These are phyloP conservation scores for Agonopterix alstromeriana DNA, from an alignment of 2,888 invertebrate species.

Conservation along the genomic window DNA sequence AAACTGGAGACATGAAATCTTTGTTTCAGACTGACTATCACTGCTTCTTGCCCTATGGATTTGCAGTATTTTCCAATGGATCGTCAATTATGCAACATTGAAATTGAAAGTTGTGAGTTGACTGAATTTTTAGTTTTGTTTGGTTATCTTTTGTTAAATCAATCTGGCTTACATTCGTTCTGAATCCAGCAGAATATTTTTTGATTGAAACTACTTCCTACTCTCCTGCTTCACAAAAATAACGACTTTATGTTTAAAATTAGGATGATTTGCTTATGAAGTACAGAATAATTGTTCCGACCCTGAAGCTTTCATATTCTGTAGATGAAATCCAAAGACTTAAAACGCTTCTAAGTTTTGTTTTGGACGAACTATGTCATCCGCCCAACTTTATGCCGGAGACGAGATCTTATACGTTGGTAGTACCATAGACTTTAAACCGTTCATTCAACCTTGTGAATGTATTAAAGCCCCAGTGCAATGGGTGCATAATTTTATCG, in stretches of 20 bases:
- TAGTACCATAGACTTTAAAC: conserved; percentile 28
- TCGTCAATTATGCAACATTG: conserved; percentile 94
- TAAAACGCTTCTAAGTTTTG: conserved; percentile 26
- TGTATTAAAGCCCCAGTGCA: conserved; percentile 63
- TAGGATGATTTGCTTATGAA: conserved; percentile 13
- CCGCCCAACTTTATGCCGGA: conserved; percentile 17
- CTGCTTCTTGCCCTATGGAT: conserved; percentile 97
- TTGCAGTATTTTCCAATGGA: conserved; percentile 98
- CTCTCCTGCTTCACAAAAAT: conserved; percentile 19
- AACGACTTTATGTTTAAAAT: conserved; percentile 15
- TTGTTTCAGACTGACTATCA: conserved; percentile 91
- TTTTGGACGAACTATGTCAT: conserved; percentile 15
- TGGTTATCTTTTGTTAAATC: background rate
- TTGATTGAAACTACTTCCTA: conserved; percentile 13
- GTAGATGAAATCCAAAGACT: conserved; percentile 29
- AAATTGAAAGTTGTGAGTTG: conserved; percentile 97
- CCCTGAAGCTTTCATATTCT: conserved; percentile 32
- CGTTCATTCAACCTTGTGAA: conserved; percentile 31
- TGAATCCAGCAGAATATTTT: conserved; percentile 8
- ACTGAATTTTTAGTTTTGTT: background rate
- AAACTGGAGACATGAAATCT: background rate
- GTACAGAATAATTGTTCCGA: conserved; percentile 20
- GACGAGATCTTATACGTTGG: conserved; percentile 26
- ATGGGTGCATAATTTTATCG: conserved; percentile 71
- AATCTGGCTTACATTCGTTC: conserved; percentile 17